Evolutionary conservation across 2,113 vertebrate genomes (phyloP).

Genomic region (Trachemys scripta): DNA sequence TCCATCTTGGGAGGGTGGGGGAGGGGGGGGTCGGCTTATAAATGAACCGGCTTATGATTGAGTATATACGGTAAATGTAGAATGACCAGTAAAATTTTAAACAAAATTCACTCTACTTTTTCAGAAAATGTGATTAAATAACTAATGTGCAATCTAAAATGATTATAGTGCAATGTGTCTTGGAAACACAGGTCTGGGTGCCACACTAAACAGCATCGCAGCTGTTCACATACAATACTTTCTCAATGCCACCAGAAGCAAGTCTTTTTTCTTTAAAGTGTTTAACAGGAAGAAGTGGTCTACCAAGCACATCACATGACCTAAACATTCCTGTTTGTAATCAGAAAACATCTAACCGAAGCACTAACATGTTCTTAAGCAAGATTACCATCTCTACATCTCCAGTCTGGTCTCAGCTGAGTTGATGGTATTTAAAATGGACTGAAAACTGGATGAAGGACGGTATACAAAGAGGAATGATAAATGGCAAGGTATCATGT

Average conservation of each 20-base stretch:
- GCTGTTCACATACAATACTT: background rate
- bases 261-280: background rate
- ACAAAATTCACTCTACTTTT: background rate
- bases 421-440: background rate
- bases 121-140: background rate
- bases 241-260: background rate
- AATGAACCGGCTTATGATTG: too few species aligned
- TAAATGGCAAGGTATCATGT: fast-evolving
- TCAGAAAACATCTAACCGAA: constrained; percentile 17
- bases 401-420: background rate
- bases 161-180: background rate
- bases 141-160: background rate
- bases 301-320: background rate
- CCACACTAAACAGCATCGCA: background rate
- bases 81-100: background rate
- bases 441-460: background rate
- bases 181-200: background rate
- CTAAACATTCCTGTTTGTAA: background rate
- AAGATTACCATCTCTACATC: background rate
- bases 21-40: too few species aligned
- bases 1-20: too few species aligned
- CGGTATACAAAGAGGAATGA: background rate
- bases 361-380: background rate
- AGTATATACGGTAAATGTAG: background rate
- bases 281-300: constrained; percentile 18